phyloP scores from a whole-genome alignment of 2,888 invertebrate genomes.

The Dicyrtomina minuta region DNA sequence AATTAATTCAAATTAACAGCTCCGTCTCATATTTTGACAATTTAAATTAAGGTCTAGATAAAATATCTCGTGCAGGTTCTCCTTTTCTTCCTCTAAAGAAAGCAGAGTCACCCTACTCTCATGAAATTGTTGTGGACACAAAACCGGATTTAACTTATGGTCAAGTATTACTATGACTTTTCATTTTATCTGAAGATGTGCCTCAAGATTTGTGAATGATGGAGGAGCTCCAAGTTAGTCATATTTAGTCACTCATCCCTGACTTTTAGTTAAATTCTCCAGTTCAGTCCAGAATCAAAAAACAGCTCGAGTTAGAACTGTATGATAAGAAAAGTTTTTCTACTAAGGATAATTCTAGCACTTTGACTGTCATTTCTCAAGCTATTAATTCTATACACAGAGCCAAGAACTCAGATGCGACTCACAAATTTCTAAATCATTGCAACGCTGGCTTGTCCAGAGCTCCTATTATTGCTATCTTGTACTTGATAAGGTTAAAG shows the following conservation, averaged over 20 bases:
- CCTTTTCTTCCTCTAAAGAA: too few relatives aligned
- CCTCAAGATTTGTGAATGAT: slow-evolving; percentile 65
- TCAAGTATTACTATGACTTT: slow-evolving; percentile 66
- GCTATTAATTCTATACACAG: slow-evolving; percentile 36
- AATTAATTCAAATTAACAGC: slow-evolving; percentile 42
- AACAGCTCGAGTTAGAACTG: slow-evolving; percentile 40
- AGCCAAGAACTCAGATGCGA: background rate
- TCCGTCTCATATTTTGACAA: slow-evolving; percentile 33
- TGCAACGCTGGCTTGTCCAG: slow-evolving; percentile 92
- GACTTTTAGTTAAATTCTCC: slow-evolving; percentile 37
- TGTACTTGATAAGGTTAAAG: slow-evolving; percentile 69
- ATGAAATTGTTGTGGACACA: slow-evolving; percentile 77
- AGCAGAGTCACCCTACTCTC: slow-evolving; percentile 56
- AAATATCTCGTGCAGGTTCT: background rate
- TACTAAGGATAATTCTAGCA: background rate
- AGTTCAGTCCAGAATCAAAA: slow-evolving; percentile 12
- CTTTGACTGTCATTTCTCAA: background rate
- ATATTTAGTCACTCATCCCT: slow-evolving; percentile 62
- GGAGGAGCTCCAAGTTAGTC: slow-evolving; percentile 64
- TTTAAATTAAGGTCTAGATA: slow-evolving; percentile 31
- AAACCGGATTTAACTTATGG: slow-evolving; percentile 77
- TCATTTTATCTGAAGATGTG: slow-evolving; percentile 85
- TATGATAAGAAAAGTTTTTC: slow-evolving; percentile 47
- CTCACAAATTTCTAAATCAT: slow-evolving; percentile 70
- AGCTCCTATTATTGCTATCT: slow-evolving; percentile 75